Evolutionary conservation across 1,140 invertebrate species (phyloP).

Genomic region (Bombus balteatus): DNA sequence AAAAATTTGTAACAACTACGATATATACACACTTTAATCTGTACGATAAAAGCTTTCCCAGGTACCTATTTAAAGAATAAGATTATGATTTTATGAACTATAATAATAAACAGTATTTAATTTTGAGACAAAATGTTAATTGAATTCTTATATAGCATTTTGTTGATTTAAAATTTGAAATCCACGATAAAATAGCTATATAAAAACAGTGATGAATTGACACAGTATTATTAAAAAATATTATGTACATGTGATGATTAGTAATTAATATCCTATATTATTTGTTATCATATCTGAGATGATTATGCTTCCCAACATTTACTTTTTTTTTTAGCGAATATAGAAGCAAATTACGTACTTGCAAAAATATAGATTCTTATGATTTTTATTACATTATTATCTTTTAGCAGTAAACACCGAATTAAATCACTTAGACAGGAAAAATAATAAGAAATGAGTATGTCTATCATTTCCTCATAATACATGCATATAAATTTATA

Average conservation of each 20-base stretch:
- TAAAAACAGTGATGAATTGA: not conserved
- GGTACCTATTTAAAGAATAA: constrained; percentile 60
- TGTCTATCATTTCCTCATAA: constrained; percentile 1
- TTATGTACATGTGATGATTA: constrained; percentile 1
- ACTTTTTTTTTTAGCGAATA: not conserved
- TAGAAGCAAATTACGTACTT: not conserved
- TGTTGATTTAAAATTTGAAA: not conserved
- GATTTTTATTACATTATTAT: not conserved
- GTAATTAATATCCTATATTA: not conserved
- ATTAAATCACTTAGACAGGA: not conserved
- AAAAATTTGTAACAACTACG: constrained; percentile 4
- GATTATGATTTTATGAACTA: constrained; percentile 26
- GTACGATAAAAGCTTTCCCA: constrained; percentile 54
- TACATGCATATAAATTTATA: constrained; percentile 25
- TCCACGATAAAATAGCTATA: not conserved
- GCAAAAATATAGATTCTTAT: not conserved
- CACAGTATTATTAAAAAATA: not conserved
- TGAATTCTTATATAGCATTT: constrained; percentile 10
- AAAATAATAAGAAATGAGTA: not conserved
- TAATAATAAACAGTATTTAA: not conserved
- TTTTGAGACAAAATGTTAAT: constrained; percentile 35
- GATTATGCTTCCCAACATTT: not conserved
- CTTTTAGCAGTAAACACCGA: constrained; percentile 14
- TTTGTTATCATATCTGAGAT: not conserved
- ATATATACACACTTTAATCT: constrained; percentile 51